Conservation (phyloP, 2,888 invertebrate species). For the Cephus pulcher region DNA sequence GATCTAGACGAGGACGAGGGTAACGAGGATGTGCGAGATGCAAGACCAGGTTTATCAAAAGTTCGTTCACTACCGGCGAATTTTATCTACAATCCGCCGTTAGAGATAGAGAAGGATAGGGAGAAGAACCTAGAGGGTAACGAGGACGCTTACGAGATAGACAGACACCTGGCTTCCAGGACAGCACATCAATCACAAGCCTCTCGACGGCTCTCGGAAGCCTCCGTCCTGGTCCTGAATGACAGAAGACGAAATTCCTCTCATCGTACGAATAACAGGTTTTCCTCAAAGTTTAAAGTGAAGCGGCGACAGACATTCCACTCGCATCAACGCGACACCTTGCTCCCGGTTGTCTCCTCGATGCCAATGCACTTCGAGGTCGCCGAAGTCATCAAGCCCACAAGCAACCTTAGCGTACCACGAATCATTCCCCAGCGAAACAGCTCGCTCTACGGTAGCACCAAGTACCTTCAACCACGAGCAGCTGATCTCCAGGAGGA, state of each 20-base stretch:
- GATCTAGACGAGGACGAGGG: slow-evolving; percentile 68
- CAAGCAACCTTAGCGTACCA: slow-evolving; percentile 58
- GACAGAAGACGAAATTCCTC: slow-evolving; percentile 50
- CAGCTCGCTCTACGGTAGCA: slow-evolving; percentile 67
- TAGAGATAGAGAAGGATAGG: slow-evolving; percentile 16
- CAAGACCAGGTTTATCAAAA: slow-evolving; percentile 61
- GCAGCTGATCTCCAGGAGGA: slow-evolving; percentile 35
- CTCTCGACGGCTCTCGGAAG: slow-evolving; percentile 4
- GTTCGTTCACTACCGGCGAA: slow-evolving; percentile 86
- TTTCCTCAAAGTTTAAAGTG: slow-evolving; percentile 53
- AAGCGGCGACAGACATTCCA: slow-evolving; percentile 65
- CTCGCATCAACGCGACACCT: slow-evolving; percentile 48
- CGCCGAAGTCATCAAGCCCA: slow-evolving; percentile 54
- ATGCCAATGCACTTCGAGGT: slow-evolving; percentile 57
- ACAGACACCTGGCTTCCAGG: background rate
- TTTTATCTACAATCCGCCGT: slow-evolving; percentile 81
- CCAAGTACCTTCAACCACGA: slow-evolving; percentile 66
- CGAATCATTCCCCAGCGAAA: slow-evolving; percentile 56
- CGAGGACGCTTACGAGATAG: background rate
- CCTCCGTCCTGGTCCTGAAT: background rate
- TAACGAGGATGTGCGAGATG: slow-evolving; percentile 70
- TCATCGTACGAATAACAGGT: slow-evolving; percentile 38
- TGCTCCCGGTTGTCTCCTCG: slow-evolving; percentile 38
- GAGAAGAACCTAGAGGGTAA: slow-evolving; percentile 2
- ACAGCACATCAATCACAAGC: background rate